Base-by-base conservation (phyloP, 2,797 vertebrate species). In the Stomatorhinus walkeri region DNA sequence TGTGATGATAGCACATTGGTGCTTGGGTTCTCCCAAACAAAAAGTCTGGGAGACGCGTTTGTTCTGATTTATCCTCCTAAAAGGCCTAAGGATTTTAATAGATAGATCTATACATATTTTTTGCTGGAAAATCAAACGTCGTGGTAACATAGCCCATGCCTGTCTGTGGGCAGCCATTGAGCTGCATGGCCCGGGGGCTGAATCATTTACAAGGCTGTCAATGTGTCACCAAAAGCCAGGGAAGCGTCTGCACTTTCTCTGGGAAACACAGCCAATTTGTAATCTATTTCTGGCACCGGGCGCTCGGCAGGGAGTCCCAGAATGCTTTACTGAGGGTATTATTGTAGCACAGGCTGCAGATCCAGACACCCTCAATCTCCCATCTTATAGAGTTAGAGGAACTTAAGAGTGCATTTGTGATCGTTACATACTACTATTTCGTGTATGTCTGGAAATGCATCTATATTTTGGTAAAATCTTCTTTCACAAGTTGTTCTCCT, bases 181-280 rank as follows among this genome's bases (percentile, higher is more conserved):
- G 43, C 61, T 72, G 46, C 10, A 0, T 24, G 24, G 12, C 87
- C 12, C 14, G 6, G 64, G 64, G 46, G 49, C 61, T 81, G 48
- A 76, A 79, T 79, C 43, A 32, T 79, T 88, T 36, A 79, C 49
- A 88, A 49, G 61, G 61, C n/a, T 32, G 28, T 88, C 46, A 88
- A 52, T 52, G 61, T 88, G 59, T 49, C 87, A 88, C 24, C 36
- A 49, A 51, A 3, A 46, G 22, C 48, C 24, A 64, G 43, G 22
- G 24, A 48, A 54, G 48, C 49, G 56, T 64, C 54, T 87, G 14
- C 51, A 7, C 51, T 87, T 59, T 87, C 51, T 59, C 84, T 52
- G 72, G 81, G 81, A 48, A 84, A 84, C 36, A 79, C 36, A 16
- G 36, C 81, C 48, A 48, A 48, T 48, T 54, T 52, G 84, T 32